A percentile compares a stretch with the other conserved stretches of the same genome.
Conservation (phyloP, 2,113 vertebrate genomes). For the Varanus komodoensis region DNA sequence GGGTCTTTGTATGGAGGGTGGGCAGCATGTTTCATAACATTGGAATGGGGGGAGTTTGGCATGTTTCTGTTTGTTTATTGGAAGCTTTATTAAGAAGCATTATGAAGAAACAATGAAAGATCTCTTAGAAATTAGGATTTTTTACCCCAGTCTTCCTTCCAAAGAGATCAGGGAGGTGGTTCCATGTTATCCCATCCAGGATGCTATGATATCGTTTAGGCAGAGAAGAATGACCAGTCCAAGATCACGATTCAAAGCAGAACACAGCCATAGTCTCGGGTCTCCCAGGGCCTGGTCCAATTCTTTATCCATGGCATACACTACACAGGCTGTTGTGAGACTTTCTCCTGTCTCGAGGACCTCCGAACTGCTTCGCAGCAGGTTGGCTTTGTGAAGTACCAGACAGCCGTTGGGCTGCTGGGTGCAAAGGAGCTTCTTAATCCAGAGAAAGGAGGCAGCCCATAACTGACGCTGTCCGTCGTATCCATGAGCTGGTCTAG, state of each 20-base stretch:
- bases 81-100: too few species aligned
- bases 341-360: conserved; percentile 5
- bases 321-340: background rate
- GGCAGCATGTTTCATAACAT: too few species aligned
- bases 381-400: conserved; percentile 10
- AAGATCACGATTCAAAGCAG: background rate
- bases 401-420: background rate
- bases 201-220: background rate
- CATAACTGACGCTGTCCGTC: background rate
- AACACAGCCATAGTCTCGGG: background rate
- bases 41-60: background rate
- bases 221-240: background rate
- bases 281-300: background rate
- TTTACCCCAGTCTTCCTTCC: background rate
- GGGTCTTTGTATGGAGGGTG: background rate
- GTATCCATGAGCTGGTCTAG: background rate
- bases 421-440: conserved; percentile 23
- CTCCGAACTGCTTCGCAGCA: background rate
- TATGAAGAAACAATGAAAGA: background rate
- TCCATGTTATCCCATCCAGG: background rate
- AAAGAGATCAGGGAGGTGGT: background rate
- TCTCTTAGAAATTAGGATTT: background rate
- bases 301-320: background rate
- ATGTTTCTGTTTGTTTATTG: background rate
- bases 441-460: conserved; percentile 16